Conservation (phyloP, 2,113 vertebrate genomes). For the Mola mola region DNA sequence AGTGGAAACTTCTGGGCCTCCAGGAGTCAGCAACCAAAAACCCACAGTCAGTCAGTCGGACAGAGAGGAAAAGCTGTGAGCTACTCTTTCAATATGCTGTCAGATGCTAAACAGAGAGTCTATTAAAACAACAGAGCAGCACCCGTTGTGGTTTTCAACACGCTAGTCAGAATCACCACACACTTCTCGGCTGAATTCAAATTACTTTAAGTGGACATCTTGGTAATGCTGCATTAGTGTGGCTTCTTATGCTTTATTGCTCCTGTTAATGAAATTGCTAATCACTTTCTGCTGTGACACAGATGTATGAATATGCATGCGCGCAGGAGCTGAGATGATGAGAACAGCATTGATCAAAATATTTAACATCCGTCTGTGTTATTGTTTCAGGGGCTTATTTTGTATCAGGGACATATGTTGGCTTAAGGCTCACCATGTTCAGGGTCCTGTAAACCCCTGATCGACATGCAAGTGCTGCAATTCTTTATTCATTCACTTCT, state of each 20-base stretch:
- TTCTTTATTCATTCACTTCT: slow-evolving; percentile 80
- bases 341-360: slow-evolving; percentile 54
- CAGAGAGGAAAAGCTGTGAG: slow-evolving; percentile 66
- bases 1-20: slow-evolving; percentile 77
- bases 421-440: slow-evolving; percentile 60
- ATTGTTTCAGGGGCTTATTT: slow-evolving; percentile 47
- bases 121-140: slow-evolving; percentile 56
- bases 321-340: slow-evolving; percentile 26
- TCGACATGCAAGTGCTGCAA: slow-evolving; percentile 69
- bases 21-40: slow-evolving; percentile 76
- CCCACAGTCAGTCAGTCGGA: slow-evolving; percentile 73
- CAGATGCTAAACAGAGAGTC: slow-evolving; percentile 66
- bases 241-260: slow-evolving; percentile 50
- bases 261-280: slow-evolving; percentile 66
- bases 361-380: slow-evolving; percentile 45
- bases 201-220: slow-evolving; percentile 35
- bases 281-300: slow-evolving; percentile 60
- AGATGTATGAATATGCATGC: slow-evolving; percentile 48
- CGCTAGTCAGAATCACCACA: slow-evolving; percentile 22
- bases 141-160: slow-evolving; percentile 35
- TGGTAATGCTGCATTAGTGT: slow-evolving; percentile 18
- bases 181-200: slow-evolving; percentile 33
- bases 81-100: slow-evolving; percentile 63
- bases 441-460: slow-evolving; percentile 64
- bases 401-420: slow-evolving; percentile 61